Evolutionary conservation across 2,113 vertebrate species (phyloP).

Genomic region (Trachemys scripta): DNA sequence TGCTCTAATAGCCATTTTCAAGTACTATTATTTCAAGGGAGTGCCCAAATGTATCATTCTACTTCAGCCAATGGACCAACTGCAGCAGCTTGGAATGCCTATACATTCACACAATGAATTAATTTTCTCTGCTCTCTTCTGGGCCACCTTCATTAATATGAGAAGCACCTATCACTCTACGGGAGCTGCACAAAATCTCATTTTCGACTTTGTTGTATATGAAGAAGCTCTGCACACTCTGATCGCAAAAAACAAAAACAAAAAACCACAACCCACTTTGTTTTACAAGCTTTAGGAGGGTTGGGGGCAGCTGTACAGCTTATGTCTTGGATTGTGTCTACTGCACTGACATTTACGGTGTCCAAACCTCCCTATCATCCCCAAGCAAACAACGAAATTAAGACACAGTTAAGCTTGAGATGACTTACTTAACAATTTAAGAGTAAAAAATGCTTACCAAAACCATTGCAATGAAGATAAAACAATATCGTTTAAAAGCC

Average conservation of each 20-base stretch:
- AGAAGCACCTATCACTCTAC: neutral
- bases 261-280: too few relatives aligned
- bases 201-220: neutral
- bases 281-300: too few relatives aligned
- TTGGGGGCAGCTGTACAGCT: too few relatives aligned
- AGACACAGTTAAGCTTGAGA: neutral
- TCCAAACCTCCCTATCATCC: rapidly evolving
- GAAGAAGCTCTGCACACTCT: rapidly evolving
- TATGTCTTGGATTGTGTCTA: neutral
- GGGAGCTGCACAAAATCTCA: neutral
- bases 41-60: rapidly evolving
- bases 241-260: too few relatives aligned
- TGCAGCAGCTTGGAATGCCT: neutral
- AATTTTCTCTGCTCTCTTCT: neutral
- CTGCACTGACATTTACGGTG: neutral
- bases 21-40: neutral
- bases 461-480: neutral
- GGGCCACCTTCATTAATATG: neutral
- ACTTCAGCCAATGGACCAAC: rapidly evolving
- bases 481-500: neutral
- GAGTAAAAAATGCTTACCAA: neutral
- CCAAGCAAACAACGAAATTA: neutral
- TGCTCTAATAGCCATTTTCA: neutral
- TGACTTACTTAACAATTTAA: neutral
- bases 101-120: neutral